These are phyloP conservation scores for Saimiri boliviensis DNA, from an alignment of 2,113 vertebrate genomes.

Conservation along the genomic window DNA sequence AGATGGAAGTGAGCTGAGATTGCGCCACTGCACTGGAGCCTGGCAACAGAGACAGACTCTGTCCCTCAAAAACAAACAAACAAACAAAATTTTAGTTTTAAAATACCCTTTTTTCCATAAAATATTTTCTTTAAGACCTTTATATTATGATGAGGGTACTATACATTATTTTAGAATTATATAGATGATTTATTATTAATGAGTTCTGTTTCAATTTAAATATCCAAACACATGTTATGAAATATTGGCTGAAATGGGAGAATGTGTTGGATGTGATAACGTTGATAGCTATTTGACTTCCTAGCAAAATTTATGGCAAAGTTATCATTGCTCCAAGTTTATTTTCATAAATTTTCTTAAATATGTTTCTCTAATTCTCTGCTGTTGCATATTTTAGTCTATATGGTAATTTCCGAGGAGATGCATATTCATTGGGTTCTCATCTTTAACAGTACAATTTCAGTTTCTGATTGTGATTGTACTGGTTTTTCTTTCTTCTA, in stretches of 20 bases:
- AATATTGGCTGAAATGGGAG: background rate
- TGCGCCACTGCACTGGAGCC: no score
- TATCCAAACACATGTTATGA: background rate
- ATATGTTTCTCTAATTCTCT: background rate
- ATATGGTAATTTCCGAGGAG: background rate
- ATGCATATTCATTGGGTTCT: background rate
- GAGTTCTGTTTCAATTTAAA: background rate
- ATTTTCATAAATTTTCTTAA: background rate
- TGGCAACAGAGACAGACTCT: no score
- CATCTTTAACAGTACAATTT: background rate
- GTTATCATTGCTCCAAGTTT: background rate
- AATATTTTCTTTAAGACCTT: background rate
- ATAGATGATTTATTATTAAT: background rate
- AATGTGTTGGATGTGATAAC: background rate
- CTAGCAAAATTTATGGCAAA: background rate
- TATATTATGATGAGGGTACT: background rate
- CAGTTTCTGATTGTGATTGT: background rate
- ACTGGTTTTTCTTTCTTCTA: background rate
- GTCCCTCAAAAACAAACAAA: no score
- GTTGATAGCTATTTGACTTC: background rate
- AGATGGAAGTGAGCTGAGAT: no score
- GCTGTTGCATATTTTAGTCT: background rate
- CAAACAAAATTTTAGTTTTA: no score
- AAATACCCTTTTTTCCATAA: background rate
- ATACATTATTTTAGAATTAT: background rate